phyloP scores from a whole-genome alignment of 2,113 vertebrate species.

The Triplophysa siluroides region DNA sequence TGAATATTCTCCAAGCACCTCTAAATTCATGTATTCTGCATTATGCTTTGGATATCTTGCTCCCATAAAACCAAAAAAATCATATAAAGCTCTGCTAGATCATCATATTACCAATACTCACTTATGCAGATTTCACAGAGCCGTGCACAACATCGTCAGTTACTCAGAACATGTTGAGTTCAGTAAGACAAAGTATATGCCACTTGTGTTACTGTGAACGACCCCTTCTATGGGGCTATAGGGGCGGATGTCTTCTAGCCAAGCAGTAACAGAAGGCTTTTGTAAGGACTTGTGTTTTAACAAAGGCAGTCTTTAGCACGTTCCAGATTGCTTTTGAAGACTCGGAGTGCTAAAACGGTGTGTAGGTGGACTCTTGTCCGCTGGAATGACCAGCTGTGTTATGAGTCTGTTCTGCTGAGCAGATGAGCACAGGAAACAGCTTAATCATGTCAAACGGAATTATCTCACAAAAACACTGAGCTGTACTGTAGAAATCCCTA shows the following conservation, averaged over 20 bases:
- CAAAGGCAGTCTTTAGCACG: constrained; percentile 60
- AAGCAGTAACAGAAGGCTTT: constrained; percentile 31
- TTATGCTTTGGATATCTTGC: background rate
- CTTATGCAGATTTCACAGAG: background rate
- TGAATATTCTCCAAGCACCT: background rate
- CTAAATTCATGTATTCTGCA: background rate
- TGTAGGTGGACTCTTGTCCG: constrained; percentile 63
- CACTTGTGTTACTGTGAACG: background rate
- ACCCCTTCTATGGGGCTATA: background rate
- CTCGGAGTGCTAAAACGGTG: constrained; percentile 54
- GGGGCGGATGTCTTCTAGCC: background rate
- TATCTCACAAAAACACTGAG: constrained; percentile 50
- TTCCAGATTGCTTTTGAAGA: constrained; percentile 40
- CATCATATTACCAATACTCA: background rate
- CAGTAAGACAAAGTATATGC: background rate
- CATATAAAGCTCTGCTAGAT: constrained; percentile 1
- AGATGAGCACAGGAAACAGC: constrained; percentile 64
- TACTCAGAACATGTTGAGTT: background rate
- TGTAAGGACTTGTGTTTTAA: constrained; percentile 46
- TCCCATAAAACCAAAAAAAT: background rate
- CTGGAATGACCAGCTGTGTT: constrained; percentile 59
- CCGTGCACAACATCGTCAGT: background rate
- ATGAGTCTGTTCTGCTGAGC: constrained; percentile 39
- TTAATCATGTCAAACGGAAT: constrained; percentile 59
- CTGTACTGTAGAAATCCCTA: constrained; percentile 27